Base-by-base conservation (phyloP, 37 sponge, comb jelly and placozoan species). In the Hormiphora californensis region DNA sequence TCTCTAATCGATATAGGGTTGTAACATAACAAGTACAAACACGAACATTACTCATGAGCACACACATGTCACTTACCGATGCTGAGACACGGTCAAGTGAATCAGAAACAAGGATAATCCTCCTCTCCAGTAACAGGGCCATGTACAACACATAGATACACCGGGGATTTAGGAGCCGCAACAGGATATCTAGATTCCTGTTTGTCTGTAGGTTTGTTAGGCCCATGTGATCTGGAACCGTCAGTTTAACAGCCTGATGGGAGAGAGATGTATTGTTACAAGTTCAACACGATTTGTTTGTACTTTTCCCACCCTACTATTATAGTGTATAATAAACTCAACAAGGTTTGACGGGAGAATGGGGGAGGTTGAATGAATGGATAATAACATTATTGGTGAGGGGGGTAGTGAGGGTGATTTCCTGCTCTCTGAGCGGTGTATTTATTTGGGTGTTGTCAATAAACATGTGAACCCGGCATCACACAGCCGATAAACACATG, bases 111-210 rank as follows among this genome's bases (percentile, higher is more conserved):
- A 73, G 81, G 27, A 73, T 73, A 11, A 73, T 73, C 21, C 81
- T 3, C 2, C 81, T 27, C 35, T 73, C 81, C 81, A 73, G 40
- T 4, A 73, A 15, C 23, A 73, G 81, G 44, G 81, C 81, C 81
- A 73, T 73, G 81, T 73, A 73, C 30, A 73, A 30, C 1, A 46
- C 43, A 46, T 73, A 73, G 32, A 73, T 39, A 40, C 81, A 73
- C 44, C 81, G 81, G 9, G 81, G 40, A 30, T 73, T 73, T 43
- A 73, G 81, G 5, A 27, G 81, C 19, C 39, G 27, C 41, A 73
- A 17, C 39, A 73, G 35, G 22, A 36, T 33, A 1, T 23, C 27
- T 46, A 36, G 43, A 30, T 73, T 73, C 9, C 81, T 27, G 46
- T 73, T 73, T 28, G 40, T 46, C 11, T 33, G 17, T 27, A 73